Evolutionary conservation across 1,140 invertebrate species (phyloP).

Genomic region (Pentalonia nigronervosa): DNA sequence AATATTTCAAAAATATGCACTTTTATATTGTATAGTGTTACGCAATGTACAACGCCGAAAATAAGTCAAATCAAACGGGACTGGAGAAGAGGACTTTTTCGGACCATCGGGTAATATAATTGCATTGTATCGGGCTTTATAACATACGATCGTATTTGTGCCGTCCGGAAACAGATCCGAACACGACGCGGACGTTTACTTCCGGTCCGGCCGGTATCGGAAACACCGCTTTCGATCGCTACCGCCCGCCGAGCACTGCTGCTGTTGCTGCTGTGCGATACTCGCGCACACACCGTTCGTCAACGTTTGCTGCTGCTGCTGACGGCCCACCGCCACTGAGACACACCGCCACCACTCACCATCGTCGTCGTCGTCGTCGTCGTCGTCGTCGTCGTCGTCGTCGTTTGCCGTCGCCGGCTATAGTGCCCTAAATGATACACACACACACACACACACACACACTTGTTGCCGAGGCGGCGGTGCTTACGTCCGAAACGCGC

Average conservation of each 20-base stretch:
- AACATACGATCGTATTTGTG: background rate
- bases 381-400: too few relatives aligned
- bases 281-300: background rate
- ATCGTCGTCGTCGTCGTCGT: background rate
- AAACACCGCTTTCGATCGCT: background rate
- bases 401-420: background rate
- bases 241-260: background rate
- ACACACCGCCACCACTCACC: background rate
- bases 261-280: background rate
- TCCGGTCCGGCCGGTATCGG: background rate
- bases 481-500: background rate
- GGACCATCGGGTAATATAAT: background rate
- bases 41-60: background rate
- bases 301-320: background rate
- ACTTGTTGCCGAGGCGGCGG: background rate
- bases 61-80: background rate
- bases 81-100: background rate
- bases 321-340: background rate
- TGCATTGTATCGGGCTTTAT: background rate
- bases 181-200: background rate
- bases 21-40: background rate
- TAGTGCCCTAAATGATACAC: background rate
- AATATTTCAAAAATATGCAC: background rate
- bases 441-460: background rate
- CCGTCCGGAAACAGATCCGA: background rate